phyloP scores from a whole-genome alignment of 2,797 vertebrate species.

The Leptodactylus fallax region DNA sequence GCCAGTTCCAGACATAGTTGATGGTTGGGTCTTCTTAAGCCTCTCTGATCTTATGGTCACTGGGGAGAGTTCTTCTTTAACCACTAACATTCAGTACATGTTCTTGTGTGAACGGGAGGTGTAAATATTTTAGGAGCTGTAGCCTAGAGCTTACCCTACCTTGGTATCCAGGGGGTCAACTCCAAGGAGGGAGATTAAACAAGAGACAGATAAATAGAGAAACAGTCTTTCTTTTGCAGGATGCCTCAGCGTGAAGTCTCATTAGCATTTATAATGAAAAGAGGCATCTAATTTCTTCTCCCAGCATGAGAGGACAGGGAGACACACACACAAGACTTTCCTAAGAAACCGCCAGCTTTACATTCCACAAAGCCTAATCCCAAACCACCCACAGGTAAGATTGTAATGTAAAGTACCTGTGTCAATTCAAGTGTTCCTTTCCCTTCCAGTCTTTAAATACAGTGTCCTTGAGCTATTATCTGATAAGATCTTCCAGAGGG shows the following conservation, averaged over 20 bases:
- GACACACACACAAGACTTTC: constrained; percentile 23
- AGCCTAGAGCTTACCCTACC: background rate
- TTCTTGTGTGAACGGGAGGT: background rate
- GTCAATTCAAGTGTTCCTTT: constrained; percentile 22
- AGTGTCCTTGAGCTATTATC: constrained; percentile 63
- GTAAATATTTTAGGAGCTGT: constrained; percentile 23
- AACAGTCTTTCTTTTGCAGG: constrained; percentile 16
- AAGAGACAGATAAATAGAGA: constrained; percentile 54
- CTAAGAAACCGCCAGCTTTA: constrained; percentile 14
- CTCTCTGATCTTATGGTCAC: background rate
- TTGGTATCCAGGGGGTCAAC: constrained; percentile 19
- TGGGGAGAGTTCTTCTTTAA: background rate
- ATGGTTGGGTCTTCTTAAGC: background rate
- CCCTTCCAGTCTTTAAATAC: constrained; percentile 8
- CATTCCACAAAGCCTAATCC: constrained; percentile 37
- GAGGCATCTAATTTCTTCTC: constrained; percentile 34
- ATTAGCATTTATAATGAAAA: constrained; percentile 51
- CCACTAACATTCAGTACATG: background rate
- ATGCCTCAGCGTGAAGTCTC: constrained; percentile 53
- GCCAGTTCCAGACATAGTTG: too few species aligned
- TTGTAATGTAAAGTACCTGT: constrained; percentile 43
- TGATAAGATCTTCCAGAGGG: constrained; percentile 62
- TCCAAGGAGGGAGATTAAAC: constrained; percentile 36
- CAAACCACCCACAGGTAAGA: constrained; percentile 54
- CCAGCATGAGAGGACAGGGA: constrained; percentile 44